A percentile compares a stretch with the other conserved stretches of the same genome.
Evolutionary conservation across 2,797 vertebrate genomes (phyloP).

Genomic region (Ceryle rudis): DNA sequence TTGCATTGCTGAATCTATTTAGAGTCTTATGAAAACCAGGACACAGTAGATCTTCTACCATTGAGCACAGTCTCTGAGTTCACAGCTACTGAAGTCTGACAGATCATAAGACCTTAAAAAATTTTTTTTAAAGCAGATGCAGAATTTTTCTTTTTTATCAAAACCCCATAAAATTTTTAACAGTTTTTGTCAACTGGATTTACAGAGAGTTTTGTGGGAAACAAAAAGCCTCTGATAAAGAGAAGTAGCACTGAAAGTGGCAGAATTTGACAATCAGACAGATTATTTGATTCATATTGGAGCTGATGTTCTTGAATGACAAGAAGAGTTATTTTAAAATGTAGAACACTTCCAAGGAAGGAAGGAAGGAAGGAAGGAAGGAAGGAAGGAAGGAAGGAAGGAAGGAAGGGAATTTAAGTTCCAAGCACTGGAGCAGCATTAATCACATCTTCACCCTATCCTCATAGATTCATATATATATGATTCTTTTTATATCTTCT

Average conservation of each 20-base stretch:
- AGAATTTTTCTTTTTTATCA: neutral
- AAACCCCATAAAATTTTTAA: conserved; percentile 22
- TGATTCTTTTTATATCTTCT: neutral
- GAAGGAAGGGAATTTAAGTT: neutral
- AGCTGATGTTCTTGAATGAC: neutral
- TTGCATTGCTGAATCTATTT: neutral
- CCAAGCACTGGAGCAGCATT: neutral
- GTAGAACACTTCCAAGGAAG: neutral
- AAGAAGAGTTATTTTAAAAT: conserved; percentile 12
- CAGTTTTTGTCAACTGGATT: conserved; percentile 2
- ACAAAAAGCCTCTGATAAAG: neutral
- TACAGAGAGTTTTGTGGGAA: neutral
- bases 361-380: neutral
- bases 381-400: too few relatives aligned
- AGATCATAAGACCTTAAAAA: neutral
- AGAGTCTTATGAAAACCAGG: neutral
- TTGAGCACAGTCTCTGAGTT: neutral
- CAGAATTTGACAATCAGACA: neutral
- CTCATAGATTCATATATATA: neutral
- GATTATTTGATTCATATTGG: neutral
- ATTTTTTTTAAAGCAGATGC: neutral
- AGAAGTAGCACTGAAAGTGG: neutral
- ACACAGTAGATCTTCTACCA: neutral
- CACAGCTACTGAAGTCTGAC: neutral
- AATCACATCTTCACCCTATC: neutral